These are phyloP conservation scores for Odocoileus hemionus DNA, from an alignment of 2,113 vertebrate species.

Conservation along the genomic window DNA sequence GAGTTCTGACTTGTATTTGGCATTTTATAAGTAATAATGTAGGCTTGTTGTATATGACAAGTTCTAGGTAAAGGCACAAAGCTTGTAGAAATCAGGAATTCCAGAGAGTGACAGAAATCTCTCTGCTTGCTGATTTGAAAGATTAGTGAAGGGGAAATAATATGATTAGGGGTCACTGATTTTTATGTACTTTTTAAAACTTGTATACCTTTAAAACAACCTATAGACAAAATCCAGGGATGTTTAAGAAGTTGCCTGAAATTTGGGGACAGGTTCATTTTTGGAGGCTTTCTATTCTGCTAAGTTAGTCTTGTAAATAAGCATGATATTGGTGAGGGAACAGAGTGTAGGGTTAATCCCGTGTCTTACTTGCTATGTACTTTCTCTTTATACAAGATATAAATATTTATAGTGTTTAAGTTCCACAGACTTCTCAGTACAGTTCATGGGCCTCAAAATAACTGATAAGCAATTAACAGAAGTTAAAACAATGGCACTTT, in stretches of 20 bases:
- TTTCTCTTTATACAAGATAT: slow-evolving; percentile 10
- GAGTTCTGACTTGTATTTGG: not conserved
- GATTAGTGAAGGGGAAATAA: slow-evolving; percentile 14
- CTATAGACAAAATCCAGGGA: not conserved
- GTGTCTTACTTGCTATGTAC: not conserved
- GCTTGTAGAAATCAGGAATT: slow-evolving; percentile 4
- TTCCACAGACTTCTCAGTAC: not conserved
- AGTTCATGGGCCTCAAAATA: not conserved
- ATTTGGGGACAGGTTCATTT: not conserved
- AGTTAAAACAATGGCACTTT: not conserved
- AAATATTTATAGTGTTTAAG: not conserved
- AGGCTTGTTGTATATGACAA: not conserved
- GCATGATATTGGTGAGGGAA: not conserved
- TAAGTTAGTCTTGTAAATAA: not conserved
- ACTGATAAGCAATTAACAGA: not conserved
- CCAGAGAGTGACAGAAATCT: not conserved
- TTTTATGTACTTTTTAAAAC: not conserved
- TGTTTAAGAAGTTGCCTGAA: not conserved
- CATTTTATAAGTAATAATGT: not conserved
- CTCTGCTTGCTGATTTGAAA: not conserved
- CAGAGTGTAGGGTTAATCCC: not conserved
- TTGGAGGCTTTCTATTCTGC: not conserved
- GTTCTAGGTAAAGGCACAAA: slow-evolving; percentile 12
- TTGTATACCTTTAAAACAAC: not conserved
- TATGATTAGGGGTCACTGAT: not conserved